Percentiles rank a stretch among this genome's conserved stretches.
Conservation (phyloP, 2,797 vertebrate genomes). For the Liparis tanakae region DNA sequence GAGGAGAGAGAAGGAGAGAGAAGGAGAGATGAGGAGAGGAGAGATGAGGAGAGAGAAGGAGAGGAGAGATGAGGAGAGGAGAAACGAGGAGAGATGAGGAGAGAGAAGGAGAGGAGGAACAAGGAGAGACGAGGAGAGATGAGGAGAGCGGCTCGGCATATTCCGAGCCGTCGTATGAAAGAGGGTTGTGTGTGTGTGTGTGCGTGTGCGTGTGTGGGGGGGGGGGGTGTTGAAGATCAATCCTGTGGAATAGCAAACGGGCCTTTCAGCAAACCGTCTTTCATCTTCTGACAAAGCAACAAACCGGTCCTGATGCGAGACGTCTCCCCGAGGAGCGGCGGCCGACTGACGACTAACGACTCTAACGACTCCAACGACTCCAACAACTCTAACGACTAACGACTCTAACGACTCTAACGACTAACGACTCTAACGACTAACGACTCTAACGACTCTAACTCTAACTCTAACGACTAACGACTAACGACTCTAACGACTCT, state of each 20-base stretch:
- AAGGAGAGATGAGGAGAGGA: too few relatives aligned
- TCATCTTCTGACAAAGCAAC: slow-evolving; percentile 81
- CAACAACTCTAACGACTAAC: too few relatives aligned
- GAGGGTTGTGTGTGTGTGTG: slow-evolving; percentile 12
- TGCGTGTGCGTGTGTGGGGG: slow-evolving; percentile 15
- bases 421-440: slow-evolving; percentile 77
- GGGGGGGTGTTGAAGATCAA: slow-evolving; percentile 69
- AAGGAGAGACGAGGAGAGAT: slow-evolving; percentile 23
- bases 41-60: too few relatives aligned
- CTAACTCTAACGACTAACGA: too few relatives aligned
- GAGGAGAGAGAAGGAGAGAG: too few relatives aligned
- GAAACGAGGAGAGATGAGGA: slow-evolving; percentile 25
- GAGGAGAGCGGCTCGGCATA: slow-evolving; percentile 36
- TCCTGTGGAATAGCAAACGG: slow-evolving; percentile 75
- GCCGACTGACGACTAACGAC: too few relatives aligned
- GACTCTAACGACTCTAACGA: slow-evolving; percentile 78
- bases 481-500: slow-evolving; percentile 77
- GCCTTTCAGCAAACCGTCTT: slow-evolving; percentile 77
- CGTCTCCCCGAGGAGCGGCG: slow-evolving; percentile 44
- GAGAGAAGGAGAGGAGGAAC: slow-evolving; percentile 26
- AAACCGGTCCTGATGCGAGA: slow-evolving; percentile 78
- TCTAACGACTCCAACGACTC: slow-evolving; percentile 80
- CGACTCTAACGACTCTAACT: slow-evolving; percentile 77
- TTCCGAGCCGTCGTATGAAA: slow-evolving; percentile 46
- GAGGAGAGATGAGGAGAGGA: too few relatives aligned